Base-by-base conservation (phyloP, 2,797 vertebrate genomes). In the Manis pentadactyla region DNA sequence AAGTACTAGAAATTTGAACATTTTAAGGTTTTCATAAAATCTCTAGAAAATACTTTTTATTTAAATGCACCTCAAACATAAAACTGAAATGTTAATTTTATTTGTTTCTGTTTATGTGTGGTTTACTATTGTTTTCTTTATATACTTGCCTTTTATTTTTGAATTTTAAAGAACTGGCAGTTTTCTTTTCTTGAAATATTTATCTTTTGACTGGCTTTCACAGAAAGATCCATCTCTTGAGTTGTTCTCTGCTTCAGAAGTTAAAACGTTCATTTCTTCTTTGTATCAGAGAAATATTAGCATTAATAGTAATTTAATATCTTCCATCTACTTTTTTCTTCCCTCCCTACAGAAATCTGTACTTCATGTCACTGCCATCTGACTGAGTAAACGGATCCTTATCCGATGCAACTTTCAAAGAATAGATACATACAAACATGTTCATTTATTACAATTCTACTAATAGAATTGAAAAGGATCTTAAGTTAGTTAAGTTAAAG, bases 151-250 rank as follows among this genome's bases (percentile, higher is more conserved):
- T 94, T 94, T 94, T 19, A 64, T 87, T 97, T 95, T 85, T 68
- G 18, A 94, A 63, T 61, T 49, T 85, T 73, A 85, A 85, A 85
- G 75, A 83, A 83, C 74, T 78, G 94, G 14, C 59, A 69, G 71
- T 97, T 90, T 97, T 42, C 42, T 95, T 97, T 81, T 74, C 66
- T 75, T 95, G 91, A 97, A 97, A 97, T 97, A 98, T 98, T 97
- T 97, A 94, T 96, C 84, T 88, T 92, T 95, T 84, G 57, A 75
- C 97, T 95, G 93, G 27, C 23, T 95, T 98, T 98, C 94, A 94
- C 71, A 97, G 95, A 92, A 83, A 96, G 93, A 79, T 97, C 49
- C 81, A 96, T 95, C 51, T 6, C 27, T 78, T 95, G 73, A 94
- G 53, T 79, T 37, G 89, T 96, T 96, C 49, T 93, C 0, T 12